These are phyloP conservation scores for Ailurus styani DNA, from an alignment of 2,113 vertebrate genomes.

Conservation along the genomic window DNA sequence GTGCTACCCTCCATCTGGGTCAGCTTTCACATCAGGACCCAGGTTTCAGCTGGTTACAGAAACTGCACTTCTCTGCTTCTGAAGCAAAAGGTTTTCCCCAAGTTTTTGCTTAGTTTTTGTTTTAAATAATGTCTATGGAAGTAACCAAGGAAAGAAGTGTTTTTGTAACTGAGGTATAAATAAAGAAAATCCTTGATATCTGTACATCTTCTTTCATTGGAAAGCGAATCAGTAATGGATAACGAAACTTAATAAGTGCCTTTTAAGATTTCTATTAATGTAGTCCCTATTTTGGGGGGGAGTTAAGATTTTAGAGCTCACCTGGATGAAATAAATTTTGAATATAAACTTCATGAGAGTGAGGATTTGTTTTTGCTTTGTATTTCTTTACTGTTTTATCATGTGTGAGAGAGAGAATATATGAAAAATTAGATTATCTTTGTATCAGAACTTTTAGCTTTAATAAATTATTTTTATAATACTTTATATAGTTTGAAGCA, in stretches of 20 bases:
- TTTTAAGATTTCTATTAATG: not conserved
- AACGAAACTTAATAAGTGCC: not conserved
- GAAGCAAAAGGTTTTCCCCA: not conserved
- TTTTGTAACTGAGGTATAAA: not conserved
- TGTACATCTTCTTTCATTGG: not conserved
- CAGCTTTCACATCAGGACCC: not conserved
- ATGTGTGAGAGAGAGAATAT: not conserved
- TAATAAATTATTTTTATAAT: not conserved
- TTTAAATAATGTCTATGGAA: not conserved
- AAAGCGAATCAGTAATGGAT: not conserved
- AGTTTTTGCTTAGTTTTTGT: not conserved
- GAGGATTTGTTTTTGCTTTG: not conserved
- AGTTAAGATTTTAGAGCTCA: not conserved
- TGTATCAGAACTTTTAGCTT: not conserved
- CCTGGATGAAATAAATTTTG: not conserved
- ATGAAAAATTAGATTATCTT: not conserved
- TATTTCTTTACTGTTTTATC: not conserved
- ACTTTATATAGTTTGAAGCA: not conserved
- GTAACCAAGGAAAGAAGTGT: not conserved
- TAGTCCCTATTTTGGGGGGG: not conserved
- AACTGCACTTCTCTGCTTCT: not conserved
- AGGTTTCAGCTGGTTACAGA: not conserved
- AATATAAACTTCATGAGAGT: not conserved
- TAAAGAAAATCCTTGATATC: not conserved
- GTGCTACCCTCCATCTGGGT: rapidly evolving